Conservation (phyloP, 2,888 invertebrate genomes). For the Amphipyra berbera region DNA sequence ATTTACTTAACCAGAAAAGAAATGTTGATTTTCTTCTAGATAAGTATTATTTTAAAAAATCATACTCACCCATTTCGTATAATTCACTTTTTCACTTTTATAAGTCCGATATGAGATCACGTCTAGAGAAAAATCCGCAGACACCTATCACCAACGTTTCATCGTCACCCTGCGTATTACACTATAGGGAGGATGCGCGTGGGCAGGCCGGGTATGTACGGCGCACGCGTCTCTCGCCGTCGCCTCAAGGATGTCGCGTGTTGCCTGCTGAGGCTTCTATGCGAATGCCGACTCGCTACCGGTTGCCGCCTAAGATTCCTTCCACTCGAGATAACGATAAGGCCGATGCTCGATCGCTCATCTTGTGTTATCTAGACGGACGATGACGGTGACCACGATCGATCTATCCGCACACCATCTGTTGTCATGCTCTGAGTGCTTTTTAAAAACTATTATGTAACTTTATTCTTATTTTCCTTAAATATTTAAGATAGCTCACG, state of each 20-base stretch:
- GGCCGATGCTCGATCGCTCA: constrained; percentile 80
- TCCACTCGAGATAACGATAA: constrained; percentile 86
- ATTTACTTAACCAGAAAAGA: not conserved
- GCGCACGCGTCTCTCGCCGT: constrained; percentile 70
- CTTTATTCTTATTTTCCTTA: constrained; percentile 8
- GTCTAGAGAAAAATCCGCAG: constrained; percentile 73
- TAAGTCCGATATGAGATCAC: constrained; percentile 81
- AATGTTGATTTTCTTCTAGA: not conserved
- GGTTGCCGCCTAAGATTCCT: constrained; percentile 81
- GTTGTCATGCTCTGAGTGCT: constrained; percentile 56
- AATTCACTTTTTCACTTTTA: constrained; percentile 78
- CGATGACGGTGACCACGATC: constrained; percentile 75
- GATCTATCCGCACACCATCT: constrained; percentile 71
- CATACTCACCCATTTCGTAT: constrained; percentile 82
- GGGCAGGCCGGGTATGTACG: constrained; percentile 62
- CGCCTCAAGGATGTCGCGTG: constrained; percentile 85
- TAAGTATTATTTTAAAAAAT: not conserved
- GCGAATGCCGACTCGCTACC: constrained; percentile 83
- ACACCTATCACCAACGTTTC: constrained; percentile 78
- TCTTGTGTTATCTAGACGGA: constrained; percentile 81
- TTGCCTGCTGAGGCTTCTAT: constrained; percentile 85
- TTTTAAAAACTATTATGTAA: constrained; percentile 61
- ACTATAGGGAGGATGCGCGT: constrained; percentile 72
- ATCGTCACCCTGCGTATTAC: constrained; percentile 80
- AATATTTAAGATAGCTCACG: not conserved